These are phyloP conservation scores for Corythoichthys haematopterus DNA, from an alignment of 2,113 vertebrate genomes.

Conservation along the genomic window DNA sequence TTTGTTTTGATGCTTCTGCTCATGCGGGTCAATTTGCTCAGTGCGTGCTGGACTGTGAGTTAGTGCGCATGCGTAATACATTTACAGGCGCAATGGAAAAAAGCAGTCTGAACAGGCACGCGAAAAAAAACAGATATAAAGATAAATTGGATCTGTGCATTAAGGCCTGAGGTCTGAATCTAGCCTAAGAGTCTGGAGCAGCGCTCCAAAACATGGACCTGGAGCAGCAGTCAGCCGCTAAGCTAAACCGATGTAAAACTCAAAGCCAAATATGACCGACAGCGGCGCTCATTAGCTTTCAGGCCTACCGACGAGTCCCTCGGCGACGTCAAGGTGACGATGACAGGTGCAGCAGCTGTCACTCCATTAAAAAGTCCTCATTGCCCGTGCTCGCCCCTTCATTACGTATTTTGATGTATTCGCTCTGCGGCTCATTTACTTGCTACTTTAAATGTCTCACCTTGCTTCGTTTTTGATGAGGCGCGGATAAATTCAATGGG, in stretches of 20 bases:
- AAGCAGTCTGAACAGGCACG: too few relatives aligned
- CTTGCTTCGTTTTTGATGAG: conserved; percentile 35
- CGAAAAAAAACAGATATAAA: too few relatives aligned
- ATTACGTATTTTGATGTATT: conserved; percentile 38
- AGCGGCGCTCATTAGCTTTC: conserved; percentile 57
- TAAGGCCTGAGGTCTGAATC: conserved; percentile 40
- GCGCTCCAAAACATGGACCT: background rate
- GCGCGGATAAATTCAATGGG: conserved; percentile 23
- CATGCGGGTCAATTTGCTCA: too few relatives aligned
- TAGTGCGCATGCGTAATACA: too few relatives aligned
- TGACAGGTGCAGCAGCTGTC: conserved; percentile 66
- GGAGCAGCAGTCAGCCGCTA: background rate
- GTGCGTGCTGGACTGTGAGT: too few relatives aligned
- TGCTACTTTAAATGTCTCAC: conserved; percentile 23
- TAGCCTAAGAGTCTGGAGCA: background rate
- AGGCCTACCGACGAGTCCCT: conserved; percentile 55
- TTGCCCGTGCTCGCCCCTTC: conserved; percentile 47
- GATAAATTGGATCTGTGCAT: too few relatives aligned
- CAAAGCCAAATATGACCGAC: conserved; percentile 40
- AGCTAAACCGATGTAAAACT: conserved; percentile 4
- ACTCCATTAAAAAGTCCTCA: conserved; percentile 61
- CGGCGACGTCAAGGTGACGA: conserved; percentile 61
- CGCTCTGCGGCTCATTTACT: conserved; percentile 39
- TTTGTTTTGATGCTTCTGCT: too few relatives aligned
- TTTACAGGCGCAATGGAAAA: too few relatives aligned